phyloP scores from a whole-genome alignment of 2,113 vertebrate genomes.

The Cyprichromis sp. region DNA sequence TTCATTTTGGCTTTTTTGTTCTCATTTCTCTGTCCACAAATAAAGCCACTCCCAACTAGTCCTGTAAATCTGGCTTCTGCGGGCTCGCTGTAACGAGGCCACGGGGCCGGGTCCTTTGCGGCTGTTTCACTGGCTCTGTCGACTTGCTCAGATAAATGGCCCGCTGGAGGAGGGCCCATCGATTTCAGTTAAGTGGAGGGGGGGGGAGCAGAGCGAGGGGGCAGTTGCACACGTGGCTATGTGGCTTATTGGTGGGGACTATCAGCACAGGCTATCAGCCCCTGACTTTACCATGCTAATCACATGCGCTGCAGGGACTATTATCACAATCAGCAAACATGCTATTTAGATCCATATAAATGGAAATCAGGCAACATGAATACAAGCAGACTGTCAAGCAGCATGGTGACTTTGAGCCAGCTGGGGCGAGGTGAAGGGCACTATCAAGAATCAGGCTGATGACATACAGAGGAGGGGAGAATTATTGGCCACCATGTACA shows the following conservation, averaged over 20 bases:
- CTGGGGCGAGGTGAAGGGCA: constrained; percentile 24
- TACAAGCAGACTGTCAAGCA: neutral
- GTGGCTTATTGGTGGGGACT: constrained; percentile 12
- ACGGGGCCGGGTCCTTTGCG: constrained; percentile 45
- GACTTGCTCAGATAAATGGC: constrained; percentile 57
- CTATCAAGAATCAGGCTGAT: neutral
- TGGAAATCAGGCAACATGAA: constrained; percentile 45
- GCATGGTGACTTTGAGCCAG: neutral
- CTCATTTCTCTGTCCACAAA: constrained; percentile 29
- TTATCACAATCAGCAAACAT: constrained; percentile 37
- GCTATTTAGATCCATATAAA: constrained; percentile 59
- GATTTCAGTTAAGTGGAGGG: constrained; percentile 66
- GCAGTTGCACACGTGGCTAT: constrained; percentile 26
- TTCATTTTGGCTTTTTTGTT: neutral
- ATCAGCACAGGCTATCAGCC: constrained; percentile 38
- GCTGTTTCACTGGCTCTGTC: constrained; percentile 46
- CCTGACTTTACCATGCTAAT: constrained; percentile 56
- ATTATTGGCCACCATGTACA: neutral
- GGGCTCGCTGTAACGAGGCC: constrained; percentile 28
- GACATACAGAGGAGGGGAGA: neutral
- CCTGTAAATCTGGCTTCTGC: constrained; percentile 51
- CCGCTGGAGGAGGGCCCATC: constrained; percentile 56
- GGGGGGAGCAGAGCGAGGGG: neutral
- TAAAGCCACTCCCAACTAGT: constrained; percentile 43
- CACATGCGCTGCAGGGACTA: constrained; percentile 37